Evolutionary conservation across 2,888 invertebrate species (phyloP), one percentile per base, ranked within the genome.

Genomic region (Cephus pulcher): DNA sequence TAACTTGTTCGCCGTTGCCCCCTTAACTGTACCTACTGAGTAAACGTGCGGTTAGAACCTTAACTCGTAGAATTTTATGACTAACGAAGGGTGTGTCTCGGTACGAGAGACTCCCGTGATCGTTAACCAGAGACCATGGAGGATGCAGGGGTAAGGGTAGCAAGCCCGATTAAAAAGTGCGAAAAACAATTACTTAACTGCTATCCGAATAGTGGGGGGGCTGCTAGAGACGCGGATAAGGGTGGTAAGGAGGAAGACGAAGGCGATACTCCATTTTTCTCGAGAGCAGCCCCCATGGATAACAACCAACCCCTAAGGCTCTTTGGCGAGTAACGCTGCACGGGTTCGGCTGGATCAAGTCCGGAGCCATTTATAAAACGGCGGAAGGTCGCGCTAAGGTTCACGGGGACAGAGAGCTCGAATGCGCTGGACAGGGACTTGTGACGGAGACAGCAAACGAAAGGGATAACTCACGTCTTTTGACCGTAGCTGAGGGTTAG

Each of bases 391-490:
- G 34, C 74, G 74, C 35, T 11, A 34, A 71, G 71, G 71, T 71
- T 34, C 33, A 77, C 11, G 33, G n/a, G 34, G 56, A 15, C 15
- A n/a, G 35, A 37, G 32, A 77, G 12, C 34, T 71, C 30, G 71
- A 71, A n/a, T 6, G 71, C 12, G 74, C 33, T 32, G 37, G 74
- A 74, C 34, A 11, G 35, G 23, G 30, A 23, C 23, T 34, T 32
- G n/a, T 33, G 33, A 32, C 33, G 4, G 2, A 33, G 33, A 40
- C 23, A 37, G 15, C 23, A 12, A 78, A 74, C 34, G 70, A 75
- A 70, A 71, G 32, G 68, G 78, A 78, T 73, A 76, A 75, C 78
- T 76, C 78, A 71, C 78, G 73, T 78, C 73, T 78, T 78, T 73
- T 73, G 78, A 78, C 78, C 78, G 76, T 76, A 73, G 69, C 73